phyloP scores from a whole-genome alignment of 2,888 invertebrate species.

The Tenthredo distinguenda region DNA sequence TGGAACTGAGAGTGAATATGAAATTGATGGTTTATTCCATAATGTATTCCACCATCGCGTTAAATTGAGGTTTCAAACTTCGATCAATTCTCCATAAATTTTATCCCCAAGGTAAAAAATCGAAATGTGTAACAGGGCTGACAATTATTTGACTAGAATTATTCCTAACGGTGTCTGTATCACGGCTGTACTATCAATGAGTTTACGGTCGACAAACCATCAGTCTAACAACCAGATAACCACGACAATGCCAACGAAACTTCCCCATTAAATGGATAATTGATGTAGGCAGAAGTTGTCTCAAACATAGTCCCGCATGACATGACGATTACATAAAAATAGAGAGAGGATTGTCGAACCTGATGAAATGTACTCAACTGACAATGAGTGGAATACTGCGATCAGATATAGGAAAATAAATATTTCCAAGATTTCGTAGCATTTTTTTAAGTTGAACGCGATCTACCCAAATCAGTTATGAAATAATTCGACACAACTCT shows the following conservation, averaged over 20 bases:
- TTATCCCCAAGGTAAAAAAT: not conserved
- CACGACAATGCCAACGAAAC: not conserved
- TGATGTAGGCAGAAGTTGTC: not conserved
- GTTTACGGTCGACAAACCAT: not conserved
- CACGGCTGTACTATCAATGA: not conserved
- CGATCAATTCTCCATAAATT: not conserved
- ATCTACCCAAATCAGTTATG: not conserved
- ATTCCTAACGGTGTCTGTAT: not conserved
- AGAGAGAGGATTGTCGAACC: not conserved
- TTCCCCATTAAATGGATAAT: not conserved
- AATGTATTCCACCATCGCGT: not conserved
- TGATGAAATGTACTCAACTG: not conserved
- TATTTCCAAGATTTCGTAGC: not conserved
- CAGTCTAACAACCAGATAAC: not conserved
- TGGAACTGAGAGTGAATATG: not conserved
- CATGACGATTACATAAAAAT: not conserved
- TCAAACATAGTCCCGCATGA: not conserved
- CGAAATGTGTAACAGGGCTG: not conserved
- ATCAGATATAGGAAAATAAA: not conserved
- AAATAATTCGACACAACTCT: not conserved
- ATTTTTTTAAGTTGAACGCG: not conserved
- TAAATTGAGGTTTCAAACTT: not conserved
- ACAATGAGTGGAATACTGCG: not conserved
- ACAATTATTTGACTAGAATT: not conserved
- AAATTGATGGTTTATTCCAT: not conserved